phyloP scores from a whole-genome alignment of 2,797 vertebrate species.

The Helicolenus hilgendorfi region DNA sequence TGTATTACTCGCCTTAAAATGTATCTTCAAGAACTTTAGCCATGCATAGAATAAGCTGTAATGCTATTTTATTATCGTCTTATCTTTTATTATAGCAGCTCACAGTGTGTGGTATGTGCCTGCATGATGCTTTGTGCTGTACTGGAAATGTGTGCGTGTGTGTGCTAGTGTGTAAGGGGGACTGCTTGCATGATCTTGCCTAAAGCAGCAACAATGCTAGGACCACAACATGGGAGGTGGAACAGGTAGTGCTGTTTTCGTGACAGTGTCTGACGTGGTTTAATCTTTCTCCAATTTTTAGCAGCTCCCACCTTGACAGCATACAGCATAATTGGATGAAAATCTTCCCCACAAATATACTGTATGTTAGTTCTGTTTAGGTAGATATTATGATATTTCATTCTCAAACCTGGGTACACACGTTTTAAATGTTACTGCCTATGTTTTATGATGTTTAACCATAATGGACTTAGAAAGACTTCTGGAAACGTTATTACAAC shows the following conservation, averaged over 20 bases:
- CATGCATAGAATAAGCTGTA: constrained; percentile 18
- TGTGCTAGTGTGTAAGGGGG: not conserved
- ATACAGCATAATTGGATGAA: not conserved
- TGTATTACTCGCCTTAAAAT: constrained; percentile 9
- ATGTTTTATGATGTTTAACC: not conserved
- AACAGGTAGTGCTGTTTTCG: constrained; percentile 20
- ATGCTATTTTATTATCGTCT: constrained; percentile 7
- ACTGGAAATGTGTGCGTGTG: not conserved
- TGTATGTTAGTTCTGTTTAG: not conserved
- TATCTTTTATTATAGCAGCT: not conserved
- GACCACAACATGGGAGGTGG: constrained; percentile 26
- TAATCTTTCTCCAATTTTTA: constrained; percentile 13
- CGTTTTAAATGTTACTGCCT: not conserved
- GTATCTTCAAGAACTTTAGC: constrained; percentile 1
- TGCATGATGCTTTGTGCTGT: not conserved
- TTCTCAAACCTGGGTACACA: not conserved
- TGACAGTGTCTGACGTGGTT: not conserved
- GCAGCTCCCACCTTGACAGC: not conserved
- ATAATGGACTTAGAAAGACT: not conserved
- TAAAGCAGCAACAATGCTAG: constrained; percentile 31
- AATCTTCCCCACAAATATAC: not conserved
- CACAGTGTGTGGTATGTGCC: constrained; percentile 1
- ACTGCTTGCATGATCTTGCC: constrained; percentile 31
- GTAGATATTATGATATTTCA: not conserved
- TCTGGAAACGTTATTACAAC: not conserved